phyloP scores from a whole-genome alignment of 2,113 vertebrate species.

The Heptranchias perlo region DNA sequence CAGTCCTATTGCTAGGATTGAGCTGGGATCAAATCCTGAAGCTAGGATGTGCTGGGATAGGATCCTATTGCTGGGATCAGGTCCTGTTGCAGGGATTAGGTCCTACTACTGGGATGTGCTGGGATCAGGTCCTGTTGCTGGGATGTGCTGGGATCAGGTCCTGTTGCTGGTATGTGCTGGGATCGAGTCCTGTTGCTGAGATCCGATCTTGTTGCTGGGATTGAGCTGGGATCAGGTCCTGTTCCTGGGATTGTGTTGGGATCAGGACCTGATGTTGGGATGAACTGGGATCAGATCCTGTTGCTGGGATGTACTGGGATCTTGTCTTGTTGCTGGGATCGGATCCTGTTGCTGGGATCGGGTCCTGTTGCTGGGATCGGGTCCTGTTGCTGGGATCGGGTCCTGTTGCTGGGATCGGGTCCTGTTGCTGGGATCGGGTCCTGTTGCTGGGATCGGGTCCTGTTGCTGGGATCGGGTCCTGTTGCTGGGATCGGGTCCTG shows the following conservation, averaged over 20 bases:
- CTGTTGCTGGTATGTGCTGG: no score
- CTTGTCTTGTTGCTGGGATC: not conserved
- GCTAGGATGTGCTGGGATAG: not conserved
- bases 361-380: not conserved
- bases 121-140: no score
- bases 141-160: no score
- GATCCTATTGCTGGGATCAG: no score
- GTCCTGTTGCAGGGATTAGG: not conserved
- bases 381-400: no score
- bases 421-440: not conserved
- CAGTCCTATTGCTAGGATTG: no score
- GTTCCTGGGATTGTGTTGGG: not conserved
- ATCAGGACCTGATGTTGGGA: no score
- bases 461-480: not conserved
- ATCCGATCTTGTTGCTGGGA: not conserved
- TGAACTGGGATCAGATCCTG: no score
- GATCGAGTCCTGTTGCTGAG: no score
- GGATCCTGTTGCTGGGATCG: not conserved
- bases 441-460: not conserved
- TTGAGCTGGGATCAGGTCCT: no score
- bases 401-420: not conserved
- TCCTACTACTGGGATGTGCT: no score
- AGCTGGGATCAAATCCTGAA: not conserved
- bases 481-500: not conserved
- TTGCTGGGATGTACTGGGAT: not conserved